These are phyloP conservation scores for Araneus ventricosus DNA, from an alignment of 1,140 invertebrate genomes.

Conservation along the genomic window DNA sequence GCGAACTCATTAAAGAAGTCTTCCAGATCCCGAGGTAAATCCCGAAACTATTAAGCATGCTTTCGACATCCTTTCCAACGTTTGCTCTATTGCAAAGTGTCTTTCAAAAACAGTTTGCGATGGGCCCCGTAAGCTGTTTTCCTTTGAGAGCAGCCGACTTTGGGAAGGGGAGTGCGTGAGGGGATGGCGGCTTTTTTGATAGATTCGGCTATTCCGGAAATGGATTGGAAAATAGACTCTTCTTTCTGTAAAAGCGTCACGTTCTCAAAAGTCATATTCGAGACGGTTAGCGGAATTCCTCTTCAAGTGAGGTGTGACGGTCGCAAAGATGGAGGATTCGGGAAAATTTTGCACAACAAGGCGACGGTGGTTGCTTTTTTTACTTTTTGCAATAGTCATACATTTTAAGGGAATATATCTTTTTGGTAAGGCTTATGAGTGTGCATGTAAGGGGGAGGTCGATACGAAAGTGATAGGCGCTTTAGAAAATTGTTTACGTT, in stretches of 20 bases:
- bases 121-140: background rate
- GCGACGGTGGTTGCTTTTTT: background rate
- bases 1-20: background rate
- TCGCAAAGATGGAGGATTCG: background rate
- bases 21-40: background rate
- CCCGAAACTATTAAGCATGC: background rate
- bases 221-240: conserved; percentile 25
- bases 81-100: background rate
- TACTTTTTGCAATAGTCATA: background rate
- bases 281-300: background rate
- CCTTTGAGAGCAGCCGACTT: background rate
- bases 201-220: conserved; percentile 1
- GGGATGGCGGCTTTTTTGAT: background rate
- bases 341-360: background rate
- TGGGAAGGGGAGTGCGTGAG: background rate
- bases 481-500: too few species aligned
- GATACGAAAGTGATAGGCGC: too few species aligned
- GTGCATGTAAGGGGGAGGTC: too few species aligned
- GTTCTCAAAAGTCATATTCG: background rate
- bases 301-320: background rate
- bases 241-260: conserved; percentile 8
- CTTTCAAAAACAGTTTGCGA: background rate
- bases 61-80: background rate
- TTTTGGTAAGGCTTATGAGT: too few species aligned
- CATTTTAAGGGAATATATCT: background rate